Evolutionary conservation across 1,140 invertebrate species (phyloP).

Genomic region (Coboldia fuscipes): DNA sequence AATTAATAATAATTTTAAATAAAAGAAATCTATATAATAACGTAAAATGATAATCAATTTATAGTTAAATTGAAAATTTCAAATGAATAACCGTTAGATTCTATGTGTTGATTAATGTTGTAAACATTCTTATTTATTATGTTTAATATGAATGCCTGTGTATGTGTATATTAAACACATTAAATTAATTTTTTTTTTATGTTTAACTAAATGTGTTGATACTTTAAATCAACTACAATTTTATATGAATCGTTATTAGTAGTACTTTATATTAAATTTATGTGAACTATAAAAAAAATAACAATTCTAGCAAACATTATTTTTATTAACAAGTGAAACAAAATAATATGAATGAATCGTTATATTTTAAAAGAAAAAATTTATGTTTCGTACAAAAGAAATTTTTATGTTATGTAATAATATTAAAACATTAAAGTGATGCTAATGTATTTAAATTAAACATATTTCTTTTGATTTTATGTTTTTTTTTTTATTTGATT

Average conservation of each 20-base stretch:
- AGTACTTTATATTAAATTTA: neutral
- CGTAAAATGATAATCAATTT: too few species aligned
- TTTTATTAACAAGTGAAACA: neutral
- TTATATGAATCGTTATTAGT: neutral
- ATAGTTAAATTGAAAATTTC: too few species aligned
- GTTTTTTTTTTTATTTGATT: too few species aligned
- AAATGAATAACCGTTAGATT: too few species aligned
- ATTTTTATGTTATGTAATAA: neutral
- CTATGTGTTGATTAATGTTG: too few species aligned
- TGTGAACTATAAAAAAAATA: slow-evolving; percentile 5
- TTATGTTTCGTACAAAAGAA: slow-evolving; percentile 11
- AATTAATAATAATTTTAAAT: too few species aligned
- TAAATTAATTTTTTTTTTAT: neutral
- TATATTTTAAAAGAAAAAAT: slow-evolving; percentile 8
- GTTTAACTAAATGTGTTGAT: neutral
- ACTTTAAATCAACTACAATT: slow-evolving; percentile 6
- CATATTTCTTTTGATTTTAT: neutral
- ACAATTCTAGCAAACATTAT: neutral
- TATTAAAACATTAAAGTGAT: neutral
- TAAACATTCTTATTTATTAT: too few species aligned
- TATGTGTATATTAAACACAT: too few species aligned
- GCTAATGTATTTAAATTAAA: neutral
- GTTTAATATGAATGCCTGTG: too few species aligned
- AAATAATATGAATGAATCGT: neutral
- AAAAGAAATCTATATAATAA: too few species aligned